Evolutionary conservation across 1,140 invertebrate species (phyloP).

Genomic region (Globodera rostochiensis): DNA sequence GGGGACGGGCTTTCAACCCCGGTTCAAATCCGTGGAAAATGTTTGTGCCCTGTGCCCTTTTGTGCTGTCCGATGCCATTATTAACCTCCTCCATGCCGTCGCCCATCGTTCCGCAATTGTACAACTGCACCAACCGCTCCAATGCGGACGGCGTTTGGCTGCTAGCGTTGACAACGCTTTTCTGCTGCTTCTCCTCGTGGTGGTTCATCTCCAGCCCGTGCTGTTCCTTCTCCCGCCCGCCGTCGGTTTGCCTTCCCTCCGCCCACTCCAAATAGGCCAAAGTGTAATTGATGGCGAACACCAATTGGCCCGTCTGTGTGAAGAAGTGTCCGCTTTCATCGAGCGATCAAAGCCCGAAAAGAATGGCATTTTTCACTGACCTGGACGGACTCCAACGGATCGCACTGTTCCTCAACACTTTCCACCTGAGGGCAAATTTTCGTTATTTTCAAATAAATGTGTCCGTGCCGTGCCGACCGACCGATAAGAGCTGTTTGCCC

Average conservation of each 20-base stretch:
- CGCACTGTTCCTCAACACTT: slow-evolving; percentile 44
- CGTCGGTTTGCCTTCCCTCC: slow-evolving; percentile 23
- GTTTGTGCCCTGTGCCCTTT: neutral
- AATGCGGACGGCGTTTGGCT: slow-evolving; percentile 20
- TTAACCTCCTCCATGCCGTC: neutral
- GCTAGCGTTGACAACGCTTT: slow-evolving; percentile 7
- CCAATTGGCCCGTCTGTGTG: slow-evolving; percentile 28
- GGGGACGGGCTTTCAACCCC: no score
- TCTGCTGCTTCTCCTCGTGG: neutral
- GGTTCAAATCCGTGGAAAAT: neutral
- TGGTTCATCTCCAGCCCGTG: no score
- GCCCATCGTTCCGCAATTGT: slow-evolving; percentile 39
- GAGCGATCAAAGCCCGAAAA: no score
- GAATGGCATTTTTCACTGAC: slow-evolving; percentile 22
- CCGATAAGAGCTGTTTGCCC: slow-evolving; percentile 47
- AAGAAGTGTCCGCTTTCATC: neutral
- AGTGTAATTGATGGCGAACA: slow-evolving; percentile 54
- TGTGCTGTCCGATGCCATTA: neutral
- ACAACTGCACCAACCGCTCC: slow-evolving; percentile 35
- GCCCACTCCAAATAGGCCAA: slow-evolving; percentile 51
- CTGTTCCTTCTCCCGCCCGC: neutral
- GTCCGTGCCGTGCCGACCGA: neutral
- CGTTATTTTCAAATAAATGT: neutral
- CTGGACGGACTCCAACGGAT: slow-evolving; percentile 45
- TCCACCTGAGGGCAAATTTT: slow-evolving; percentile 30